Evolutionary conservation across 2,888 invertebrate genomes (phyloP), one percentile per base, ranked within the genome.

Genomic region (Cryptus armator): DNA sequence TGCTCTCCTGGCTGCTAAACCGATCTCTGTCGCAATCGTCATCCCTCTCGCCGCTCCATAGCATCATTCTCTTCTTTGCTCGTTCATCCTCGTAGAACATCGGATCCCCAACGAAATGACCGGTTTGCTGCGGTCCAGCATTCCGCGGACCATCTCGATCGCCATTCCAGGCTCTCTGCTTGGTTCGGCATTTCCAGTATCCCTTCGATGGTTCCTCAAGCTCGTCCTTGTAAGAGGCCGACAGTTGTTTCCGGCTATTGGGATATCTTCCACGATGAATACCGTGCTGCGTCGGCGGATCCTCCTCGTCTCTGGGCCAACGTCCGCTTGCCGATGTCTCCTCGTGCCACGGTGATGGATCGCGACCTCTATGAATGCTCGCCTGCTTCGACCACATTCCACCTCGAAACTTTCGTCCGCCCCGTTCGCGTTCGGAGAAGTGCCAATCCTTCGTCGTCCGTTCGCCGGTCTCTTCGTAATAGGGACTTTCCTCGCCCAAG

Each of bases 341-440:
- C 86, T 97, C 97, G 85, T 97, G 97, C 97, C 97, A 97, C 2
- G 97, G 97, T 67, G 97, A 97, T 29, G 96, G 96, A 91, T 97
- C 97, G 0, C 97, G 95, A 0, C 97, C 96, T 0, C 96, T 96
- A 92, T 96, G 96, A 6, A 16, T 44, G 19, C 95, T 95, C 93
- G 94, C 2, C 88, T 84, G 86, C 80, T 92, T 93, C 3, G 87
- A 56, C 92, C 93, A 92, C 0, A 93, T 91, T 0, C 91, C 90
- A 1, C 93, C 92, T 32, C 92, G 89, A 14, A 92, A 87, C 75
- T 93, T 89, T 56, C 92, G 87, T 12, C 89, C 71, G 0, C 77
- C 75, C 0, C 78, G 83, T 2, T 76, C 83, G 10, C 91, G 89
- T 0, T 93, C 92, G 0, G 91, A 88, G 43, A 92, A 93, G 68